Evolutionary conservation across 2,113 vertebrate genomes (phyloP), one percentile per base, ranked within the genome.

Genomic region (Phyllostomus hastatus): DNA sequence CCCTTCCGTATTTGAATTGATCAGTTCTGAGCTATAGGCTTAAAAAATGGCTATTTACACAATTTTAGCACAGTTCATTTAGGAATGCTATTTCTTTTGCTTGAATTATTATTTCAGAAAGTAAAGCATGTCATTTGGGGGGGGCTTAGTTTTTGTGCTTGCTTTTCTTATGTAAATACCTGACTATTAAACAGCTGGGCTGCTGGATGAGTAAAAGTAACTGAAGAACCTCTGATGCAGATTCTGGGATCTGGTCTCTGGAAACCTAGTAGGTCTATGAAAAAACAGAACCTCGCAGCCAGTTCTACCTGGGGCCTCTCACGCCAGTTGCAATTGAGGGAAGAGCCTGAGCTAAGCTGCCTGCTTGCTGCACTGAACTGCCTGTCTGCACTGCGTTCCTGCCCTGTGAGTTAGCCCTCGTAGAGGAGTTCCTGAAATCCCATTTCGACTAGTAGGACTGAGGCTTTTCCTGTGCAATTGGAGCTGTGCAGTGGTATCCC

Each of bases 61-160:
- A 86, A 20, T 75, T 94, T 95, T 95, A 81, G 19, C 76, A 76
- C 64, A 54, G 15, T 88, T 59, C 19, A 41, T 85, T 85, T 94
- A 43, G 59, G n/a, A 43, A 54, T 88, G 14, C 22, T 93, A n/a
- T 84, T 87, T 93, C 3, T 31, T 91, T 93, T 24, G 10, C 14
- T 90, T 96, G 61, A 67, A 83, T 75, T 73, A 79, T 38, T 79
- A 59, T 67, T 80, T 69, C 24, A 90, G 91, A 79, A 80, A 82
- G 17, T 75, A 67, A 96, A 50, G 8, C 38, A 38, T 52, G 38
- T 70, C 70, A 38, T 75, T 92, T 81, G 12, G 9, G 24, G 15
- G 43, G 15, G 43, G 50, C 38, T 46, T 96, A 73, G 15, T 69
- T 95, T 88, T 94, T 97, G 19, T 95, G 81, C 33, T 75, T 64